These are phyloP conservation scores for Aramus guarauna DNA, from an alignment of 2,113 vertebrate species.

Conservation along the genomic window DNA sequence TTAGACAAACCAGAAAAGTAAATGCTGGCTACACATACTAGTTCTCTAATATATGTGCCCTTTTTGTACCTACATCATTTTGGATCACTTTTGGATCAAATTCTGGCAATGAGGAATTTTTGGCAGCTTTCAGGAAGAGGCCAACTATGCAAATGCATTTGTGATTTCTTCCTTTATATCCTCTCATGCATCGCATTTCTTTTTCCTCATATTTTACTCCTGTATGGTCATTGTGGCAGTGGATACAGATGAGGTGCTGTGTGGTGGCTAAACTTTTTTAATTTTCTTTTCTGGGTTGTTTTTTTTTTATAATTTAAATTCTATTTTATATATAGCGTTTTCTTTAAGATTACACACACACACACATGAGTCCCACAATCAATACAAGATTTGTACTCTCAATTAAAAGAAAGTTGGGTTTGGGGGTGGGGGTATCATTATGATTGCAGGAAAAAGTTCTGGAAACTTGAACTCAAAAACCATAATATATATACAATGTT, in stretches of 20 bases:
- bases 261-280: background rate
- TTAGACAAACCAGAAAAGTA: background rate
- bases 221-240: background rate
- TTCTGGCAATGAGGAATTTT: background rate
- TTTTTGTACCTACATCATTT: background rate
- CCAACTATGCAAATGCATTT: background rate
- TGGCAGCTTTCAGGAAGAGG: background rate
- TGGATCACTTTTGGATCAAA: background rate
- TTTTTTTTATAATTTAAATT: background rate
- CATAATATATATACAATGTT: background rate
- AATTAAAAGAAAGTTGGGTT: background rate
- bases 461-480: background rate
- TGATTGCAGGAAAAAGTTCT: background rate
- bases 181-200: background rate
- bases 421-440: background rate
- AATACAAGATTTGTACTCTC: background rate
- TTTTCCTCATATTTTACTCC: background rate
- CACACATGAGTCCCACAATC: rapidly evolving
- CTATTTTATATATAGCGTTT: background rate
- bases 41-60: background rate
- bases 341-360: background rate
- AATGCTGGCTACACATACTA: background rate
- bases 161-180: background rate
- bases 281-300: background rate
- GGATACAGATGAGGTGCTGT: background rate